Base-by-base conservation (phyloP, 1,140 invertebrate genomes). In the Drosophila chauvacae region DNA sequence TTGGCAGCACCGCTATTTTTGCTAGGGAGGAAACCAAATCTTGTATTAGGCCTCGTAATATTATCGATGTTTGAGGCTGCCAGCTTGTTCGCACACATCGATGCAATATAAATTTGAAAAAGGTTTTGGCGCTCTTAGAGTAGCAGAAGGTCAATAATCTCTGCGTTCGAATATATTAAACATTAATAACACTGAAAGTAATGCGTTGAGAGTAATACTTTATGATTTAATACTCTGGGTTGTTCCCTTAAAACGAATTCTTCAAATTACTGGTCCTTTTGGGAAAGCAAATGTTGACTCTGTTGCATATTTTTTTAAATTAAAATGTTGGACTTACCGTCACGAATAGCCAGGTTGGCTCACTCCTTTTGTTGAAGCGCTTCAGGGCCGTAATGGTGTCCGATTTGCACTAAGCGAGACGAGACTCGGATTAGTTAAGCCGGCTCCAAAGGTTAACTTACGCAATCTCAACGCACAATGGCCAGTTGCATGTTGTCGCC, bases 281-380 rank as follows among this genome's bases (percentile, higher is more conserved):
- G 2, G 2, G 2, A 16, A 41, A n/a, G 6, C 2, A 41, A 41
- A n/a, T 41, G 3, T 41, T 9, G 16, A 9, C 14, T n/a, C 16
- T n/a, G 6, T 41, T 7, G 7, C 39, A 7, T n/a, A 9, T 41
- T 41, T 41, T 41, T 41, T 41, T 7, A 42, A 42, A 10, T 18
- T 1, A 0, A 37, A 44, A 3, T 3, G 0, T 16, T 11, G 0
- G 7, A 93, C 94, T 95, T 95, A 97, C 97, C 47, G 95, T 95
- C 77, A 96, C 95, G 77, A 98, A 97, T 92, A 98, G 95, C 96
- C 97, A 98, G 20, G 95, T 96, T 2, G 98, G 97, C 92, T 98
- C 97, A 92, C 97, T 97, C 87, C 95, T 96, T 39, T 97, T 96
- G 77, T 96, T 93, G 92, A 98, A 98, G 58, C 97, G 94, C 81